Evolutionary conservation across 2,113 vertebrate species (phyloP), one percentile per base, ranked within the genome.

Genomic region (Rhea americana): DNA sequence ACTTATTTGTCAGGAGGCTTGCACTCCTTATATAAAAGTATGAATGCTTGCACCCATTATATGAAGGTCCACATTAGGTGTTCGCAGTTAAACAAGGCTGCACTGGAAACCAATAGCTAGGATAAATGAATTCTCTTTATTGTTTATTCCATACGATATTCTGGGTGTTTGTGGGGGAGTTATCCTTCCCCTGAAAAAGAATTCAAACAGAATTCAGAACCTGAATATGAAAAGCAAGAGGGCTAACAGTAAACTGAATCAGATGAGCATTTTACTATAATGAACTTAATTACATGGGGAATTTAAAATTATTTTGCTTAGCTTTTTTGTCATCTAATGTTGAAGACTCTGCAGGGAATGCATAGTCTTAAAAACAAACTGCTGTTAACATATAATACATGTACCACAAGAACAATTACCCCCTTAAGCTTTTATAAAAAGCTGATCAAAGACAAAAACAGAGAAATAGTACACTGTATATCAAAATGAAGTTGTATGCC

Each of bases 301-400:
- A 90, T 95, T 93, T 91, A 88, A 86, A 90, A 95, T 91, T 94
- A 82, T 93, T 94, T 96, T 94, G 76, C 85, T 82, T 89, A 79
- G 50, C 74, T 89, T 94, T 37, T 4, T 82, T 67, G 91, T 88
- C 82, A 50, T 41, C 41, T 76, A 8, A 6, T 66, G 62, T 84
- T 87, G 67, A 94, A 93, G 61, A 90, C 66, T 93, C 92, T 89
- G 74, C n/a, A 89, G 88, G 90, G 90, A 95, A 73, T 1, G 15
- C 91, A 74, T 30, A 90, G 81, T 93, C 58, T 92, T 62, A 87
- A 87, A 94, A 91, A 10, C 83, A 89, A 96, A 89, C 58, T 45
- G 19, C 66, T 95, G 68, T 67, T 72, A 93, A 68, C 45, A 26
- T 86, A 76, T 94, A 93, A 90, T 89, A 73, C 66, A 45, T 73